Conservation (phyloP, 2,113 vertebrate species). For the Corythaeola cristata region DNA sequence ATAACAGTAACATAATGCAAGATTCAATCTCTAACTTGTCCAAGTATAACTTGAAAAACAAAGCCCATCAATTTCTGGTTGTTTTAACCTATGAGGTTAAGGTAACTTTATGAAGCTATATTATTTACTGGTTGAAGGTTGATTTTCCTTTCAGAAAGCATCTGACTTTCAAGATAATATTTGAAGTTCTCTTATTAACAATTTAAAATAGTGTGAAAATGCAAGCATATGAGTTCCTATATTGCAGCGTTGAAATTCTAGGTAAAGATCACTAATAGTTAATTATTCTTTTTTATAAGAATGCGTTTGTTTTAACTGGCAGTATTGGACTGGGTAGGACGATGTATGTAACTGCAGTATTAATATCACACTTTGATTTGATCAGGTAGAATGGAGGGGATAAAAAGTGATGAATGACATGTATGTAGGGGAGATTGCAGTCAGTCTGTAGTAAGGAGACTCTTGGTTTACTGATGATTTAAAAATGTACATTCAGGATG, state of each 20-base stretch:
- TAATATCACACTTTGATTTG: neutral
- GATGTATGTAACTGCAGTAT: neutral
- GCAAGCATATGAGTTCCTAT: neutral
- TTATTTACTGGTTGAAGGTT: neutral
- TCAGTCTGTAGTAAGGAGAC: neutral
- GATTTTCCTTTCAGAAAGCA: neutral
- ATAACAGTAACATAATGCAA: neutral
- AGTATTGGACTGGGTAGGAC: neutral
- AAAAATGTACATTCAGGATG: neutral
- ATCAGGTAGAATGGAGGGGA: neutral
- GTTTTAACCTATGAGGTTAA: neutral
- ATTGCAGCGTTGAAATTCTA: neutral
- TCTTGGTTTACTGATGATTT: neutral
- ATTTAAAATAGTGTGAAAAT: neutral
- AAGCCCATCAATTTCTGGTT: neutral
- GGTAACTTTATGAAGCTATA: neutral
- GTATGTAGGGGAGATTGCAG: neutral
- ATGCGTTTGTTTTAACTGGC: neutral
- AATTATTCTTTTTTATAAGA: neutral
- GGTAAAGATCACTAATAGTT: neutral
- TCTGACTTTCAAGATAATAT: neutral
- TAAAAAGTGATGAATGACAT: rapidly evolving
- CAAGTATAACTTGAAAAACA: neutral
- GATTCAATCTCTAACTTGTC: neutral
- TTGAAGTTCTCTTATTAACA: neutral